phyloP scores from a whole-genome alignment of 2,888 invertebrate species.

The Ctena decussata region DNA sequence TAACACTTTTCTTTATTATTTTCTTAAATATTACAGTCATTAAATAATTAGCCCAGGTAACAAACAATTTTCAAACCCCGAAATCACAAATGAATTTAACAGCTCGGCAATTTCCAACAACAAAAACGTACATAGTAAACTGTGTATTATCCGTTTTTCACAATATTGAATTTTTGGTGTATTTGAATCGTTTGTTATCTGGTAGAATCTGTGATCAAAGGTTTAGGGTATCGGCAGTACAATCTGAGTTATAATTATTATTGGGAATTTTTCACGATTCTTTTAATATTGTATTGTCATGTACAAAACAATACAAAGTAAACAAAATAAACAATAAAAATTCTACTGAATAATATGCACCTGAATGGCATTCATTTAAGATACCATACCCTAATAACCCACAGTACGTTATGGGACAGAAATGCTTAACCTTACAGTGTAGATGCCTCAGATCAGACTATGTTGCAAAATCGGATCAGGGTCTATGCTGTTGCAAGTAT shows the following conservation, averaged over 20 bases:
- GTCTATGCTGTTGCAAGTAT: too few species aligned
- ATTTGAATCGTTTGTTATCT: constrained; percentile 7
- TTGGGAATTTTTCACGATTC: constrained; percentile 8
- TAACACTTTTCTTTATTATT: background rate
- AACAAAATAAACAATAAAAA: background rate
- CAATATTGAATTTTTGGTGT: background rate
- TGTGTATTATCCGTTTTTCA: background rate
- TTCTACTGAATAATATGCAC: too few species aligned
- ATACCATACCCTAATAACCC: too few species aligned
- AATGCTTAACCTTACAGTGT: too few species aligned
- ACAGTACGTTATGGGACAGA: too few species aligned
- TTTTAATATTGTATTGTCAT: background rate
- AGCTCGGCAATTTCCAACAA: too few species aligned
- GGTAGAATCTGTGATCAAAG: constrained; percentile 4
- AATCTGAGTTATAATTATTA: background rate
- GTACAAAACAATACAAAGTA: background rate
- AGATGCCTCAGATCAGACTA: too few species aligned
- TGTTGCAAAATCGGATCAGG: too few species aligned
- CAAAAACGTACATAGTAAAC: background rate
- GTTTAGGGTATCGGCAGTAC: background rate
- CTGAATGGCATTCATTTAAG: too few species aligned
- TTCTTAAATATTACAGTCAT: background rate
- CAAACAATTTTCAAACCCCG: background rate
- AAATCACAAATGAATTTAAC: background rate
- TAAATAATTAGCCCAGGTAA: background rate